Base-by-base conservation (phyloP, 2,113 vertebrate genomes). In the Saccopteryx leptura region DNA sequence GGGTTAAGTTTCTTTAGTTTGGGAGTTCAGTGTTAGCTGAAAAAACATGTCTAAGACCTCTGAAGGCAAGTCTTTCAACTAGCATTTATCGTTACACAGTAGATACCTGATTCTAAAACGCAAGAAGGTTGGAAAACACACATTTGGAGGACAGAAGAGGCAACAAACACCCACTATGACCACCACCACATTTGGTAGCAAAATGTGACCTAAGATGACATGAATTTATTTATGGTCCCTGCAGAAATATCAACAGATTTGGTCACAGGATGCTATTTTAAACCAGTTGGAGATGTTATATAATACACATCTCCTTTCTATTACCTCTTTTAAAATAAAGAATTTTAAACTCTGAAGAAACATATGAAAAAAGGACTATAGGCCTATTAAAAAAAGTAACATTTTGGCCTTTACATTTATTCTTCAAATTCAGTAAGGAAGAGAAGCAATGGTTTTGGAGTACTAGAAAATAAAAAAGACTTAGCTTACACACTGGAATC, bases 341-440 rank as follows among this genome's bases (percentile, higher is more conserved):
- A 66, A 75, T 69, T 72, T 82, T 78, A 19, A 85, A 74, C 91
- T 82, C 52, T 91, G 48, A 95, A 76, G 78, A 93, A 95, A 89
- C 1, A 80, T 61, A 33, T 71, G 11, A 68, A 48, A 83, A 92
- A 85, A 9, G 21, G n/a, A n/a, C 39, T 87, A 39, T 23, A 9
- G 33, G 17, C 3, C 9, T 63, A 19, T 48, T 63, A 56, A 39
- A 83, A 87, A 90, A 90, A 66, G 4, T 21, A 74, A n/a, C 11
- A 61, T 52, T 63, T 88, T 60, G 76, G 23, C 28, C n/a, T 74
- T 87, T 11, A 66, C 9, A 52, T 91, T 82, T 71, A 76, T 60
- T 88, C 12, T 92, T 90, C 83, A 61, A 92, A 72, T 5, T 1
- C 46, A 39, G 17, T 3, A 74, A 63, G 26, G 26, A 84, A 90